Evolutionary conservation across 2,113 vertebrate genomes (phyloP), one percentile per base, ranked within the genome.

Genomic region (Saimiri boliviensis): DNA sequence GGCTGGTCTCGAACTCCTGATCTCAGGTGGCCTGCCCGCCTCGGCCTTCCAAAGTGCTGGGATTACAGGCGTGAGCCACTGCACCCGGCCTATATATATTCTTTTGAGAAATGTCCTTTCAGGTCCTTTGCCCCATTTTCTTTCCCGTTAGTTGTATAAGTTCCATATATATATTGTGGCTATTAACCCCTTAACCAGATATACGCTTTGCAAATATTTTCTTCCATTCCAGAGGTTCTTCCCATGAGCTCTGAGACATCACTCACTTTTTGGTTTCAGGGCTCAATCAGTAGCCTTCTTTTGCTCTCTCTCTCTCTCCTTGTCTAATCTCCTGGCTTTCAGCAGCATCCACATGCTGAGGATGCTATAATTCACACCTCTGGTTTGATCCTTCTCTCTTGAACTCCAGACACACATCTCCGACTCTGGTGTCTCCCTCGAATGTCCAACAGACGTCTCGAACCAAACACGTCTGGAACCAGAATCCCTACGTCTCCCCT

Each of bases 301-400:
- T 45, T 9, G 21, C 25, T 42, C 25, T 81, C n/a, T 35, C 7
- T 45, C 20, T 70, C 32, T 25, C 17, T n/a, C n/a, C 27, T 3
- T 6, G 23, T 68, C 45, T 47, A 14, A 45, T 25, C 27, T 76
- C 0, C 0, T 6, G 16, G 30, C 2, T 42, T 23, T 52, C 1
- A 16, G 71, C 1, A 16, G 20, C 10, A 9, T 30, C 27, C 40
- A 1, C 1, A 3, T 0, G 20, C 66, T 0, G 80, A 54, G 77
- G 49, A 2, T 2, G 13, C 42, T 73, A 23, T 20, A 17, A 5
- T 30, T 32, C 77, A 16, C 42, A 3, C 17, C 17, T 89, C 60
- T 63, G 17, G 32, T 25, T 10, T 2, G 6, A 54, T 58, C 21
- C 40, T 7, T 9, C 56, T n/a, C 89, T 81, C 42, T 10, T 49